Conservation (phyloP, 1,140 invertebrate genomes). For the Brachionus paranguensis region DNA sequence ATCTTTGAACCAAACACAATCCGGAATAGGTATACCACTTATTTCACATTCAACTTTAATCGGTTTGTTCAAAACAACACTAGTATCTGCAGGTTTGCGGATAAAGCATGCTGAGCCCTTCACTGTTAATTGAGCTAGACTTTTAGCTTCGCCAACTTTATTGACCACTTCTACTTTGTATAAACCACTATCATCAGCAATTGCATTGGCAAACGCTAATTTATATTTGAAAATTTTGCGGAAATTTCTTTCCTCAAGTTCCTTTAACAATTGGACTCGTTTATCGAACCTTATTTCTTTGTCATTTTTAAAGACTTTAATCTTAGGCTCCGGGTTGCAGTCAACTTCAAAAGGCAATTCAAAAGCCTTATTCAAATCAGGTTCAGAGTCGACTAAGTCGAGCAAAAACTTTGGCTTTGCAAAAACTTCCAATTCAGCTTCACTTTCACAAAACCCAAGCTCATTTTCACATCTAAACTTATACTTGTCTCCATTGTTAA, state of each 20-base stretch:
- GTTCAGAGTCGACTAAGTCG: not conserved
- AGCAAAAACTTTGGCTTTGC: not conserved
- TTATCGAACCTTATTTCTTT: slow-evolving; percentile 18
- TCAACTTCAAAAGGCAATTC: slow-evolving; percentile 2
- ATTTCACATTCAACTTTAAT: slow-evolving; percentile 38
- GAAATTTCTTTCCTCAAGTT: not conserved
- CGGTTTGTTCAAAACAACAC: slow-evolving; percentile 22
- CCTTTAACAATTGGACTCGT: not conserved
- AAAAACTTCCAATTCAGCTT: not conserved
- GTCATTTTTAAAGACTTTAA: slow-evolving; percentile 28
- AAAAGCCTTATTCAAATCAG: slow-evolving; percentile 11
- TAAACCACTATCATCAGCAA: not conserved
- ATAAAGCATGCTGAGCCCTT: slow-evolving; percentile 9
- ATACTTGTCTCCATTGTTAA: not conserved
- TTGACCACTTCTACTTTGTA: slow-evolving; percentile 8
- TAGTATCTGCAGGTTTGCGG: not conserved
- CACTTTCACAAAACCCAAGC: slow-evolving; percentile 13
- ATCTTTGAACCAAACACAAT: slow-evolving; percentile 23
- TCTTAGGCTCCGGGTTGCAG: slow-evolving; percentile 7
- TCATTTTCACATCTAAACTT: slow-evolving; percentile 22
- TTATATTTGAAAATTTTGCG: not conserved
- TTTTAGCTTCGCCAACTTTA: slow-evolving; percentile 29
- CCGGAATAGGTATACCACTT: slow-evolving; percentile 15
- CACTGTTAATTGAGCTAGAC: not conserved
- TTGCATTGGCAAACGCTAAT: not conserved